Evolutionary conservation across 2,797 vertebrate genomes (phyloP).

Genomic region (Gastrophryne carolinensis): DNA sequence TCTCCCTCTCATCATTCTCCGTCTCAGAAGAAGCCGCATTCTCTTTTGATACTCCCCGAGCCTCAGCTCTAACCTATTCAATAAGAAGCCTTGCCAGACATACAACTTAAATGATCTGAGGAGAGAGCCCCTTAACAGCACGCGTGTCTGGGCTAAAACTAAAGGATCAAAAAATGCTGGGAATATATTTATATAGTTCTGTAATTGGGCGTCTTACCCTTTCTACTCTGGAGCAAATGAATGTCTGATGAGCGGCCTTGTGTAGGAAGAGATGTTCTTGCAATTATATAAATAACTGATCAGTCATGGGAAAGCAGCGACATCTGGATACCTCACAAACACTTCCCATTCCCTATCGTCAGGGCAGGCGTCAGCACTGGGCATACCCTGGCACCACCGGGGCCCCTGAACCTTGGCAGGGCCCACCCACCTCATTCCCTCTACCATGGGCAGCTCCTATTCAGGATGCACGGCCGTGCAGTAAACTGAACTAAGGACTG

Average conservation of each 20-base stretch:
- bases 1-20: constrained; percentile 15
- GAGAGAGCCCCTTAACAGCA: constrained; percentile 56
- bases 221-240: not conserved
- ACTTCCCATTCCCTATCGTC: too few relatives aligned
- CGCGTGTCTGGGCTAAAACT: not conserved
- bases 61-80: constrained; percentile 29
- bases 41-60: constrained; percentile 25
- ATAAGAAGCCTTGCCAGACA: constrained; percentile 24
- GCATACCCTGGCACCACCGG: too few relatives aligned
- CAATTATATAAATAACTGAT: too few relatives aligned
- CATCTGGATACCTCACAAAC: too few relatives aligned
- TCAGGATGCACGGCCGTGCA: too few relatives aligned
- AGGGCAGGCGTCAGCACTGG: too few relatives aligned
- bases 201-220: not conserved
- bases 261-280: not conserved
- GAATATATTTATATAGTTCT: constrained; percentile 9
- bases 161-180: not conserved
- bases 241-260: not conserved
- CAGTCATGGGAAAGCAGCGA: too few relatives aligned
- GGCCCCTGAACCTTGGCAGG: too few relatives aligned
- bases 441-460: too few relatives aligned
- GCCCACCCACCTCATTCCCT: too few relatives aligned
- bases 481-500: too few relatives aligned
- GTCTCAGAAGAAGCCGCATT: constrained; percentile 24
- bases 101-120: constrained; percentile 67